Evolutionary conservation across 2,797 vertebrate species (phyloP), one percentile per base, ranked within the genome.

Genomic region (Cossypha dichroa): DNA sequence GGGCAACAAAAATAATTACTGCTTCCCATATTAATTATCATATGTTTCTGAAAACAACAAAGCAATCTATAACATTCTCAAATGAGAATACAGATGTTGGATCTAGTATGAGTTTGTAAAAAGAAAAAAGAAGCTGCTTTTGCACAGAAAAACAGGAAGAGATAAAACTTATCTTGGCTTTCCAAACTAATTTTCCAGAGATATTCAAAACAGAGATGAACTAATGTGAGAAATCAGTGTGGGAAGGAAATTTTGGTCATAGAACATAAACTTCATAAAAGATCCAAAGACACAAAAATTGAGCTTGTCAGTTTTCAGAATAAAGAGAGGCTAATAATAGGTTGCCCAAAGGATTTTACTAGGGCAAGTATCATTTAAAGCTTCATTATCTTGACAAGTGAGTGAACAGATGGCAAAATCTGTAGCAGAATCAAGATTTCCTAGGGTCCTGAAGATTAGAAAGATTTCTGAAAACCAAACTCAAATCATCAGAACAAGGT

Each of bases 391-490:
- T 94, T 90, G 78, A 90, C 87, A 88, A 93, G 64, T 54, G 68
- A 94, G 75, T 41, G 92, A 94, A 88, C 87, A 96, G 91, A 94
- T 94, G 92, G 87, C 68, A 93, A 92, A 96, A 93, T 90, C 74
- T 90, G 38, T 67, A 78, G 41, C 59, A 85, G 94, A 94, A 51
- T 92, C 49, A 77, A 83, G 46, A 83, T 94, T 84, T 96, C 23
- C 33, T 77, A 34, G 46, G 13, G 31, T 90, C 56, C 60, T 85
- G 29, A 55, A 78, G 51, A 88, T 62, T 13, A 86, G 31, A 64
- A 90, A 56, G 59, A 49, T 76, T 94, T 93, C 83, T 43, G 43
- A 90, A 85, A 88, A 59, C 22, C 58, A 54, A 80, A 93, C 84
- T 93, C 79, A 85, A n/a, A 62, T 72, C 69, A 84, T 55, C 55